These are phyloP conservation scores for Calonectris borealis DNA, from an alignment of 2,113 vertebrate species.

Conservation along the genomic window DNA sequence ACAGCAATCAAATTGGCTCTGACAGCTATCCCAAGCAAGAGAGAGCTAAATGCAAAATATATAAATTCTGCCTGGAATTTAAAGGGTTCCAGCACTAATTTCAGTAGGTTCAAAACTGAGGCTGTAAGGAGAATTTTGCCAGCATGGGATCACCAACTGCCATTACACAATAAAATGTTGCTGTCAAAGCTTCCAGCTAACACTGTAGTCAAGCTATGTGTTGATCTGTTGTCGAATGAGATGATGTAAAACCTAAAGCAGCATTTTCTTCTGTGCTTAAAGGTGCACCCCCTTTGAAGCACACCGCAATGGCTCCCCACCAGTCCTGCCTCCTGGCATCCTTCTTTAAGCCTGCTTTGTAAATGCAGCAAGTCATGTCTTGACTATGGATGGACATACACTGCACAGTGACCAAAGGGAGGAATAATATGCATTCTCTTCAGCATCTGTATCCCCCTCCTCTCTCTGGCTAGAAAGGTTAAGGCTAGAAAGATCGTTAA, in stretches of 20 bases:
- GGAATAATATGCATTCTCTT: neutral
- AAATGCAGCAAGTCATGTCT: neutral
- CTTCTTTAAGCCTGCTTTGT: neutral
- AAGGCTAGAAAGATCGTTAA: neutral
- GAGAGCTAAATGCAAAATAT: neutral
- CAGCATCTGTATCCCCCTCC: neutral
- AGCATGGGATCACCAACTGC: neutral
- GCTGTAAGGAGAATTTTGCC: neutral
- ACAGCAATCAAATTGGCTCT: neutral
- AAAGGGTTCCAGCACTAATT: neutral
- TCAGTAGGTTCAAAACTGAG: neutral
- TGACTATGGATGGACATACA: neutral
- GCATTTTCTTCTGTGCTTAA: neutral
- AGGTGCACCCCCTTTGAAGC: neutral
- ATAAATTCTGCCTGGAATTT: neutral
- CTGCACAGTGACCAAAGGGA: neutral
- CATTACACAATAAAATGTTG: neutral
- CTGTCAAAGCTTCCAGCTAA: neutral
- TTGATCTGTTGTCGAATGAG: neutral
- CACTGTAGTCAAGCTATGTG: neutral
- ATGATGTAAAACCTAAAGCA: neutral
- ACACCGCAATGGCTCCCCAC: neutral
- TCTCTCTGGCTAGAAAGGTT: neutral
- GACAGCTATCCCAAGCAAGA: neutral
- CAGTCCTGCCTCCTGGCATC: neutral